A percentile compares a stretch with the other conserved stretches of the same genome.
These are phyloP conservation scores for Montipora capitata DNA, from an alignment of 92 coral and sea anemone genomes.

Conservation along the genomic window DNA sequence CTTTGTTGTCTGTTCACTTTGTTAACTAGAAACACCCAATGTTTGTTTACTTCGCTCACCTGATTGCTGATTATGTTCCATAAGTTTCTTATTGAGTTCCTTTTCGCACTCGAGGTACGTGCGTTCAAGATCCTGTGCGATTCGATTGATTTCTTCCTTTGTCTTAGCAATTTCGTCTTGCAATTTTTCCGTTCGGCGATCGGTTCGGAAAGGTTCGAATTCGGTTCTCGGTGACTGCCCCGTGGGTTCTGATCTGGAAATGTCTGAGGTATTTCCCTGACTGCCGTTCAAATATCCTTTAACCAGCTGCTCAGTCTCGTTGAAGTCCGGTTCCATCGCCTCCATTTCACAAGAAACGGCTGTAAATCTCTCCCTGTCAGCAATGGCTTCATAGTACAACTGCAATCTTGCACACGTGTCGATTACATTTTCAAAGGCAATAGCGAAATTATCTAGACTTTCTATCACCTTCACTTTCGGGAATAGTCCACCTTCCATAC, in stretches of 20 bases:
- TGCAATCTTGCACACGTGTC: constrained; percentile 5
- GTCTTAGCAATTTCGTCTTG: constrained; percentile 6
- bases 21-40: background rate
- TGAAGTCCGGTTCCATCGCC: constrained; percentile 18
- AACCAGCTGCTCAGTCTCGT: constrained; percentile 1
- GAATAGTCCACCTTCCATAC: background rate
- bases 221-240: background rate
- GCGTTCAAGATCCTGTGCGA: constrained; percentile 19
- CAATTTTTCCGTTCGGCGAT: constrained; percentile 7
- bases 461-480: constrained; percentile 5
- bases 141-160: background rate
- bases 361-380: constrained; percentile 1
- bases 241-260: constrained; percentile 2
- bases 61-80: background rate
- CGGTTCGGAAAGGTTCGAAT: background rate
- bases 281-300: constrained; percentile 21
- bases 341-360: constrained; percentile 10
- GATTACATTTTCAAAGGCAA: constrained; percentile 1
- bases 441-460: constrained; percentile 1
- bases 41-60: background rate
- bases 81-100: constrained; percentile 3
- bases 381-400: background rate
- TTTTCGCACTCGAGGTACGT: constrained; percentile 5
- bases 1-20: constrained; percentile 2
- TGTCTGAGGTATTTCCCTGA: constrained; percentile 3